phyloP scores from a whole-genome alignment of 1,140 invertebrate genomes.

The Drosophila setifemur region DNA sequence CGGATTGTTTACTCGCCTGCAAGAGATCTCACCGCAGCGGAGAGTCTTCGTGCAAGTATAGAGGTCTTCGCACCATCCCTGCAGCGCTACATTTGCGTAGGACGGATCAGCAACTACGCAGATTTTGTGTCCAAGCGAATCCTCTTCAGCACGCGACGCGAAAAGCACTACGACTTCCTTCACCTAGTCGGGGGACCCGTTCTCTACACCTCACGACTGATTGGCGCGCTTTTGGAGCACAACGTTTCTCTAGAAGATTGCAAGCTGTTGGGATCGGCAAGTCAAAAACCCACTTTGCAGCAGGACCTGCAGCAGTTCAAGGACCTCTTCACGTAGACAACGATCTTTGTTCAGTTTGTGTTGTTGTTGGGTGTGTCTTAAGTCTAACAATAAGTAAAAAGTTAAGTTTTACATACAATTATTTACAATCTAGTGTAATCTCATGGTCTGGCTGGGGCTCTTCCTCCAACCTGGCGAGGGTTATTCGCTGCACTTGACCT shows the following conservation, averaged over 20 bases:
- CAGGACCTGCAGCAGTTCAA: constrained; percentile 62
- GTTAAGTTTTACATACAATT: constrained; percentile 66
- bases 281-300: constrained; percentile 4
- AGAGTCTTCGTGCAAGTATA: constrained; percentile 84
- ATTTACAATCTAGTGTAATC: constrained; percentile 75
- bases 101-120: constrained; percentile 84
- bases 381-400: constrained; percentile 63
- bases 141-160: constrained; percentile 83
- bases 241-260: constrained; percentile 52
- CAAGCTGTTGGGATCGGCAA: constrained; percentile 16
- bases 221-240: constrained; percentile 86
- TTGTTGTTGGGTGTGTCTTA: constrained; percentile 37
- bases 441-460: constrained; percentile 37
- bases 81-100: constrained; percentile 85
- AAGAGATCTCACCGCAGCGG: constrained; percentile 82
- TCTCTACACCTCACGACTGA: constrained; percentile 84
- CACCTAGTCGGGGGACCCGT: constrained; percentile 85
- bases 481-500: constrained; percentile 64
- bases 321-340: constrained; percentile 72
- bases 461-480: neutral
- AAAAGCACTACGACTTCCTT: constrained; percentile 83
- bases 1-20: constrained; percentile 84
- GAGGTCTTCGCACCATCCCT: constrained; percentile 85
- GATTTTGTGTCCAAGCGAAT: constrained; percentile 87
- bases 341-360: constrained; percentile 25